Conservation (phyloP, 2,888 invertebrate genomes). For the Odontocerum albicorne region DNA sequence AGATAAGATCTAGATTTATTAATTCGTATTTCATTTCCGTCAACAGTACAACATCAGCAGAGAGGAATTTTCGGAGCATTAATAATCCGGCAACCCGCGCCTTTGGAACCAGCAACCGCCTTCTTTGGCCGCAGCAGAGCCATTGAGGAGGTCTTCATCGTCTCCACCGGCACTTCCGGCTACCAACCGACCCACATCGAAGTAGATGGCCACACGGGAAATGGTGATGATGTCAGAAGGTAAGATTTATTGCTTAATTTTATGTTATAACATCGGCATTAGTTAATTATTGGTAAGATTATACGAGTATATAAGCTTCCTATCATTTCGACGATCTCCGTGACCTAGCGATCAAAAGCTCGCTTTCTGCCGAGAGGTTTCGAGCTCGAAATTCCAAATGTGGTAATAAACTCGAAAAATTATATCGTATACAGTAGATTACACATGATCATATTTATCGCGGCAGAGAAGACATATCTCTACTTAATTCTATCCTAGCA, state of each 20-base stretch:
- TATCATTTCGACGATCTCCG: too few species aligned
- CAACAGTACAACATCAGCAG: constrained; percentile 61
- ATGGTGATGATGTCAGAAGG: constrained; percentile 30
- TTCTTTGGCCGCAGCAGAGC: constrained; percentile 51
- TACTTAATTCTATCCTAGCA: too few species aligned
- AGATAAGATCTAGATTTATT: not conserved
- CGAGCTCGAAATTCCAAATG: too few species aligned
- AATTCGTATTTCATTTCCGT: not conserved
- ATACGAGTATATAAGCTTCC: too few species aligned
- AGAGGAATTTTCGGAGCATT: constrained; percentile 63
- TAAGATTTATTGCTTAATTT: constrained; percentile 11
- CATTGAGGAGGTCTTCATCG: constrained; percentile 51
- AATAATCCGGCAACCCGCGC: constrained; percentile 56
- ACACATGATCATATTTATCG: too few species aligned
- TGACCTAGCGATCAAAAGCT: too few species aligned
- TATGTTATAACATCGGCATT: too few species aligned
- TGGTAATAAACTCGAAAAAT: too few species aligned
- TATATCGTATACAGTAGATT: too few species aligned
- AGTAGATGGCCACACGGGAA: constrained; percentile 21
- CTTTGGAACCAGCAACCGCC: constrained; percentile 47
- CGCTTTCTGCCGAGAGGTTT: too few species aligned
- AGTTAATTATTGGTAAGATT: too few species aligned
- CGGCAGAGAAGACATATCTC: too few species aligned
- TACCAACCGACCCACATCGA: constrained; percentile 44
- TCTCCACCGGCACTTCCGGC: constrained; percentile 52